Base-by-base conservation (phyloP, 2,888 invertebrate genomes). In the Oscheius myriophilus region DNA sequence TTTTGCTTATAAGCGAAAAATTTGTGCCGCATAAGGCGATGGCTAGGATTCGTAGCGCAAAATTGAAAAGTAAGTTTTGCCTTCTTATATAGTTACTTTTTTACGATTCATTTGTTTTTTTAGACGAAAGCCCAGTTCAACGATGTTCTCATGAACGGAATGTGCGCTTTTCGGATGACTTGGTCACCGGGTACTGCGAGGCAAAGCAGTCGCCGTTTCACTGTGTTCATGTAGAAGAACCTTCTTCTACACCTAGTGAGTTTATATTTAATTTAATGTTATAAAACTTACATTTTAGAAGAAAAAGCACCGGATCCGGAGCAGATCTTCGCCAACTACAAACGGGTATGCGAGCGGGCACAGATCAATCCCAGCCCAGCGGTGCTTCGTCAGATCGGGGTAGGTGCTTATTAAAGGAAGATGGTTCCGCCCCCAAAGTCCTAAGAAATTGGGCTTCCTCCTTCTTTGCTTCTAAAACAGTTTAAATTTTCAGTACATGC, bases 291-390 rank as follows among this genome's bases (percentile, higher is more conserved):
- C 4, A 53, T n/a, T 23, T 21, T 23, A 23, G 21, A 18, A 41
- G 42, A 41, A 59, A 33, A 67, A 51, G 51, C n/a, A 57, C 46
- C 55, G 25, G 45, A 66, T 41, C 55, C 55, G 16, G 57, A 70
- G 9, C 80, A 93, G 86, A 90, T 94, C 74, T 90, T 92, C 23
- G 90, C 90, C 49, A 90, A 92, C 45, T 94, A 94, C 67, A 49
- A 70, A 23, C 67, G 69, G 39, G 77, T 80, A 1, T 84, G 84
- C 57, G 64, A 76, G 42, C 79, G 83, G 33, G 70, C 87, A 69
- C 85, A 86, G 72, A 87, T 87, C 73, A 84, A 82, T 12, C 82
- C 88, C 4, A 86, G 84, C 58, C 71, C 87, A 12, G 85, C 83
- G 82, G 87, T 83, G 21, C 76, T 79, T 52, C 71, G 69, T 52